Evolutionary conservation across 2,888 invertebrate species (phyloP).

Genomic region (Apamea epomidion): DNA sequence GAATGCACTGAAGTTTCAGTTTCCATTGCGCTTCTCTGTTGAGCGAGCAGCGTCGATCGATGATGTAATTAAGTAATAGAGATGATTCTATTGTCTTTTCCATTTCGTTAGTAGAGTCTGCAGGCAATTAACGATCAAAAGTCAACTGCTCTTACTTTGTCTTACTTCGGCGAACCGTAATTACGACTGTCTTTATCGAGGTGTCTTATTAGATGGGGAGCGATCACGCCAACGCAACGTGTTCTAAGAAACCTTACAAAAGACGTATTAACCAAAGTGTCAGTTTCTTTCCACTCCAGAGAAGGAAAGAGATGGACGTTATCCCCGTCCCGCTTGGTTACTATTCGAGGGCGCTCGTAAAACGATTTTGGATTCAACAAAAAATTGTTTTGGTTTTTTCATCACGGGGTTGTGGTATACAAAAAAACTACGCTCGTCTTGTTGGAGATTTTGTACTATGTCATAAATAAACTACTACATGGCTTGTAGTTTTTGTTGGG

Average conservation of each 20-base stretch:
- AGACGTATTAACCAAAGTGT: slow-evolving; percentile 81
- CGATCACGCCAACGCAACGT: slow-evolving; percentile 75
- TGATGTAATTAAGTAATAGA: slow-evolving; percentile 53
- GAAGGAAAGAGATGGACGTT: slow-evolving; percentile 70
- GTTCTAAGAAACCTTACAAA: slow-evolving; percentile 85
- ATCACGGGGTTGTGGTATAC: slow-evolving; percentile 73
- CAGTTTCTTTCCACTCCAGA: slow-evolving; percentile 79
- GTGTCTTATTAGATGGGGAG: slow-evolving; percentile 76
- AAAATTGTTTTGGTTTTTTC: slow-evolving; percentile 90
- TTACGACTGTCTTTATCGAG: slow-evolving; percentile 70
- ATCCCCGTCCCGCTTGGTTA: slow-evolving; percentile 80
- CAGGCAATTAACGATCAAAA: slow-evolving; percentile 62
- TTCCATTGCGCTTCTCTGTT: slow-evolving; percentile 39
- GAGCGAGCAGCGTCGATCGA: slow-evolving; percentile 17
- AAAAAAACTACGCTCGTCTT: slow-evolving; percentile 79
- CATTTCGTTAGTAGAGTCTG: slow-evolving; percentile 54
- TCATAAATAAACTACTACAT: slow-evolving; percentile 87
- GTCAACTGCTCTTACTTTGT: slow-evolving; percentile 69
- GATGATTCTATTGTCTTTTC: slow-evolving; percentile 57
- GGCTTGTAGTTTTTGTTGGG: slow-evolving; percentile 77
- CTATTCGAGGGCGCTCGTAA: slow-evolving; percentile 88
- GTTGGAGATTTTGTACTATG: slow-evolving; percentile 84
- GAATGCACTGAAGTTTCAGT: slow-evolving; percentile 12
- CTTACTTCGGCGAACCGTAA: slow-evolving; percentile 72
- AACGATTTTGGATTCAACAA: slow-evolving; percentile 84